Percentiles rank a stretch among this genome's conserved stretches.
Conservation (phyloP, 92 coral and sea anemone genomes). For the Phymanthus crucifer region DNA sequence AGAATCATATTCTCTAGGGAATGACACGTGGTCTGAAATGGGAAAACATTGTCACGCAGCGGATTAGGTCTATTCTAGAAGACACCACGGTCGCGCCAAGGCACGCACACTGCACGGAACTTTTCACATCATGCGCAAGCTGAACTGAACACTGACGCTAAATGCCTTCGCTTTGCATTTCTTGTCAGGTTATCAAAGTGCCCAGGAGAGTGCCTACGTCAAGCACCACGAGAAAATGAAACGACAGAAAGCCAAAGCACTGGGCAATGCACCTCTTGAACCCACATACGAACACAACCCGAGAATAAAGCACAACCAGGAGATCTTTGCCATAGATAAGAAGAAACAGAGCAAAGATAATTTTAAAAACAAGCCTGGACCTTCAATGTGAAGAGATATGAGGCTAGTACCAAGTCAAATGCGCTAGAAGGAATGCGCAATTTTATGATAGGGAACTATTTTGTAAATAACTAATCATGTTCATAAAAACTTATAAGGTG, state of each 20-base stretch:
- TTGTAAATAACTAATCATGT: no score
- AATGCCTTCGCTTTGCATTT: not conserved
- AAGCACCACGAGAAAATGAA: constrained; percentile 85
- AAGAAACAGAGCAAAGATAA: constrained; percentile 45
- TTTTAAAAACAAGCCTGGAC: constrained; percentile 55
- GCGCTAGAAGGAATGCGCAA: not conserved
- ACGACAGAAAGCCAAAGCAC: constrained; percentile 62
- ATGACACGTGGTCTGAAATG: no score
- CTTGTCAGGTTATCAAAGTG: constrained; percentile 72
- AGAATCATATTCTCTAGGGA: no score
- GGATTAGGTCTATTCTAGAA: no score
- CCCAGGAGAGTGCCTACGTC: constrained; percentile 74
- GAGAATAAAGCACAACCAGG: constrained; percentile 70
- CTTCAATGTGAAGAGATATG: constrained; percentile 32
- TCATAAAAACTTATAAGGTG: no score
- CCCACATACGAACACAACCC: constrained; percentile 87
- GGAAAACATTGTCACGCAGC: no score
- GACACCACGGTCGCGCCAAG: no score
- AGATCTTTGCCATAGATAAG: constrained; percentile 57
- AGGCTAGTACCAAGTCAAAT: not conserved
- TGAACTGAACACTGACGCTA: not conserved
- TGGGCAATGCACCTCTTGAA: constrained; percentile 72
- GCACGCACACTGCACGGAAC: no score
- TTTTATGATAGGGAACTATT: not conserved
- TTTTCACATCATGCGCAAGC: no score